phyloP scores from a whole-genome alignment of 2,888 invertebrate species.

The Archaeoteleia sp. region DNA sequence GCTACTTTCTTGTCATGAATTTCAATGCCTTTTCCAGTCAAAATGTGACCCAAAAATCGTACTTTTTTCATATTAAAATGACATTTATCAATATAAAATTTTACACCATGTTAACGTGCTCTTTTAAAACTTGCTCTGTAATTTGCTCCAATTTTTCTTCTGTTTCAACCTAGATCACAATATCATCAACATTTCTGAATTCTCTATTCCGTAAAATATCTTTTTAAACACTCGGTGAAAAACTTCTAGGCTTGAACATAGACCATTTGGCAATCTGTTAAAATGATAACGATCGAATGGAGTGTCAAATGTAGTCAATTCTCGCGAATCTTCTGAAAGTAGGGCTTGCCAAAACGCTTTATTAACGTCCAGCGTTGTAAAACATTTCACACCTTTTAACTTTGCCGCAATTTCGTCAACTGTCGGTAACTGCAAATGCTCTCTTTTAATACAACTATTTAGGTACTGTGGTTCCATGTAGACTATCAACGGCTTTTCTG shows the following conservation, averaged over 20 bases:
- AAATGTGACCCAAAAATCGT: slow-evolving; percentile 41
- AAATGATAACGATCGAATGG: slow-evolving; percentile 19
- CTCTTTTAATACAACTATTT: slow-evolving; percentile 6
- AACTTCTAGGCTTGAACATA: slow-evolving; percentile 54
- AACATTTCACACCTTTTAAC: slow-evolving; percentile 4
- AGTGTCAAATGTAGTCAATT: slow-evolving; percentile 15
- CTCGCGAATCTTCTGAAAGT: slow-evolving; percentile 1
- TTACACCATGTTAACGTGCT: slow-evolving; percentile 27
- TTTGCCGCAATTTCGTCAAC: background rate
- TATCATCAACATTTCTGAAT: slow-evolving; percentile 60
- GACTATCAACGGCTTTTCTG: background rate
- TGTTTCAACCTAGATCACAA: slow-evolving; percentile 55
- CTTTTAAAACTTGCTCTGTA: slow-evolving; percentile 33
- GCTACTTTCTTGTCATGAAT: no score
- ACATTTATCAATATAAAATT: slow-evolving; percentile 46
- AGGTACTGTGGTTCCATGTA: slow-evolving; percentile 1
- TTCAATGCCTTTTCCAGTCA: no score
- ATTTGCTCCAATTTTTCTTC: slow-evolving; percentile 54
- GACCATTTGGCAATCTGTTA: slow-evolving; percentile 44
- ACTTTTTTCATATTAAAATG: slow-evolving; percentile 25
- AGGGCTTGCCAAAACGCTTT: slow-evolving; percentile 24
- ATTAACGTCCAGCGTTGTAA: slow-evolving; percentile 16
- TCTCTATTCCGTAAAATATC: no score
- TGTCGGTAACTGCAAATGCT: background rate
- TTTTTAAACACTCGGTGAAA: slow-evolving; percentile 53